Percentiles rank a stretch among this genome's conserved stretches.
Conservation (phyloP, 2,797 vertebrate species). For the Gadopsis bispinosus region DNA sequence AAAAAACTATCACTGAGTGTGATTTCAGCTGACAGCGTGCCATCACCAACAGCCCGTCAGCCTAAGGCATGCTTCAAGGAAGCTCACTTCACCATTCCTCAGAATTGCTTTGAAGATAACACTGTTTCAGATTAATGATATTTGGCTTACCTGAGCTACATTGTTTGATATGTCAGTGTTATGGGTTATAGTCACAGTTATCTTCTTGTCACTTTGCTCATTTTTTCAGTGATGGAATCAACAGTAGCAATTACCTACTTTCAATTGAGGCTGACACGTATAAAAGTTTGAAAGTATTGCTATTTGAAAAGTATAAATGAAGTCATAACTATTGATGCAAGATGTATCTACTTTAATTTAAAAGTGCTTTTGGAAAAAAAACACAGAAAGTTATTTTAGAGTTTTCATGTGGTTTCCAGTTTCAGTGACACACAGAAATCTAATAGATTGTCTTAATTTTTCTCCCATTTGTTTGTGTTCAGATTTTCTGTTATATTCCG, state of each 20-base stretch:
- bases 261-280: not conserved
- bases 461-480: not conserved
- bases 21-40: constrained; percentile 45
- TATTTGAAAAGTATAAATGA: constrained; percentile 5
- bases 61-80: constrained; percentile 48
- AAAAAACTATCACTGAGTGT: constrained; percentile 26
- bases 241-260: not conserved
- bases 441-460: too few species aligned
- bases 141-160: constrained; percentile 26
- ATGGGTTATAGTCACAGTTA: constrained; percentile 1
- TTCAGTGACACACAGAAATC: not conserved
- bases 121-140: constrained; percentile 31
- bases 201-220: constrained; percentile 5
- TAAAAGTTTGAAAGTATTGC: not conserved
- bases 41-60: constrained; percentile 41
- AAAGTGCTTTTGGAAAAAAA: not conserved
- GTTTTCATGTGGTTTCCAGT: constrained; percentile 15
- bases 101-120: constrained; percentile 38
- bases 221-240: constrained; percentile 2
- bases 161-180: constrained; percentile 31
- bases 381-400: not conserved
- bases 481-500: constrained; percentile 6
- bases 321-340: not conserved
- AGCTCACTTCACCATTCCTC: constrained; percentile 20
- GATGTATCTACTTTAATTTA: not conserved